phyloP scores from a whole-genome alignment of 2,113 vertebrate genomes.

The Indicator maculatus region DNA sequence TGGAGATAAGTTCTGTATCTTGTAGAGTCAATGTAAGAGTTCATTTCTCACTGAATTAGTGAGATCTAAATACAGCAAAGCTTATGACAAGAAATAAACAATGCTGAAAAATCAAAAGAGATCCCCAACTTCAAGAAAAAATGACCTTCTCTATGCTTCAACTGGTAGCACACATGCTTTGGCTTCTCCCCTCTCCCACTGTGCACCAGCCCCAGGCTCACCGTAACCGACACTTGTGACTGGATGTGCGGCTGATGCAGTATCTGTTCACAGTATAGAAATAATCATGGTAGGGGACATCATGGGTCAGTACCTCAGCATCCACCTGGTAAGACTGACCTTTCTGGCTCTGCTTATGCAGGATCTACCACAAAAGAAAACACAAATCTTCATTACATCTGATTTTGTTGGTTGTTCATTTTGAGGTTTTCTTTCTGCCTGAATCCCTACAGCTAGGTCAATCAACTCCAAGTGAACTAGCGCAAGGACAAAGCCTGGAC shows the following conservation, averaged over 20 bases:
- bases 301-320: constrained; percentile 89
- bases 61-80: not conserved
- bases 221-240: constrained; percentile 90
- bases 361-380: constrained; percentile 72
- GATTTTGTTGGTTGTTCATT: too few relatives aligned
- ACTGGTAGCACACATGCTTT: rapidly evolving
- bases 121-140: not conserved
- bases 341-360: constrained; percentile 90
- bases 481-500: not conserved
- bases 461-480: not conserved
- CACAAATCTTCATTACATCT: not conserved
- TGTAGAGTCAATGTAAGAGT: not conserved
- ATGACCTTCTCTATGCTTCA: not conserved
- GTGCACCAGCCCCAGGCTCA: constrained; percentile 41
- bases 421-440: not conserved
- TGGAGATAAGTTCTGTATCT: not conserved
- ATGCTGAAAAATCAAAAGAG: not conserved
- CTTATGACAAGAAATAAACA: not conserved
- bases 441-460: not conserved
- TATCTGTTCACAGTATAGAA: constrained; percentile 94
- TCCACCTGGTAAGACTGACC: constrained; percentile 89
- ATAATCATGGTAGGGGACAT: constrained; percentile 97
- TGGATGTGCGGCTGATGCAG: constrained; percentile 85
- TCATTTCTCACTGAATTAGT: not conserved
- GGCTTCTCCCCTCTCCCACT: not conserved